Evolutionary conservation across 2,797 vertebrate genomes (phyloP), one percentile per base, ranked within the genome.

Genomic region (Knipowitschia caucasica): DNA sequence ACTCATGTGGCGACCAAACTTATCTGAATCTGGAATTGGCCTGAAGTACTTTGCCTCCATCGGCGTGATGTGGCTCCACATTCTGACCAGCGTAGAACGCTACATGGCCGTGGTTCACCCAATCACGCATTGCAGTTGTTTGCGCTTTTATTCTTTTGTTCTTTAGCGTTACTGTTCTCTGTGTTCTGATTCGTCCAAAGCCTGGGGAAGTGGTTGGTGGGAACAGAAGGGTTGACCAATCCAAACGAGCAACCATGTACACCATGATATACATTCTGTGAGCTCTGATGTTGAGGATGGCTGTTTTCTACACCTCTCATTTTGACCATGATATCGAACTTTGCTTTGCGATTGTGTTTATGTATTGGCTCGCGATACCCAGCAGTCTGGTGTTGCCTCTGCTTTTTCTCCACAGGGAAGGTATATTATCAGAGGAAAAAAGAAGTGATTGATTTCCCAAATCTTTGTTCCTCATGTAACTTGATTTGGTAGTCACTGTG

Each of bases 31-130:
- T n/a, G 40, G 40, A 24, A 21, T 43, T 4, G 15, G 24, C 23
- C 40, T 43, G 1, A 43, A 43, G 9, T 14, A 43, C 40, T 9
- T 43, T 5, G 5, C 40, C 12, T 26, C 40, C 14, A 24, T 43
- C 5, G 40, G 40, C 40, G 40, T 25, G 40, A 43, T 43, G 40
- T 25, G 2, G 1, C 15, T 43, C 40, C 40, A 43, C 40, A 11
- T 11, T 10, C n/a, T 69, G 26, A 59, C 34, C 31, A 62, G 59
- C 17, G 44, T 49, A 3, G 64, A 75, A 24, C 50, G 25, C 23
- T 75, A 71, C 59, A 15, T 54, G 53, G 65, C 69, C 5, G 66
- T 65, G 5, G 65, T 70, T 23, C 43, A 61, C 7, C 60, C 74
- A 7, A 2, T 73, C 15, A 56, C 39, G 35, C 73, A 70, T 29